These are phyloP conservation scores for Varanus komodoensis DNA, from an alignment of 2,113 vertebrate genomes.

Conservation along the genomic window DNA sequence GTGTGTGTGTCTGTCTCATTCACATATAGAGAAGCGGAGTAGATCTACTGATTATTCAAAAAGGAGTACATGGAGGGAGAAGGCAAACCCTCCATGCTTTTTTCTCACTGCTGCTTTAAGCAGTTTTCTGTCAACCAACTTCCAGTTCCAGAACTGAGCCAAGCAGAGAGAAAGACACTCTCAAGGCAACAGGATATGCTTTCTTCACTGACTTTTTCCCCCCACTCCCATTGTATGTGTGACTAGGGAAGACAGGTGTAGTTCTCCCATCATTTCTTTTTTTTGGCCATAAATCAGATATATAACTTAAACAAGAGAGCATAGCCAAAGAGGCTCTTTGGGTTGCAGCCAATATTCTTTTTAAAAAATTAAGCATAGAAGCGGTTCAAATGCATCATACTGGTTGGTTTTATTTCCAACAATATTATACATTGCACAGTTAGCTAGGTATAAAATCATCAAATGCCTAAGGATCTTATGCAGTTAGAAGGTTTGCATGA, in stretches of 20 bases:
- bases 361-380: not conserved
- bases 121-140: not conserved
- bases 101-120: not conserved
- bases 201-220: not conserved
- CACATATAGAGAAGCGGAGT: not conserved
- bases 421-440: not conserved
- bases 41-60: not conserved
- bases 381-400: not conserved
- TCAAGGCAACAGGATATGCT: not conserved
- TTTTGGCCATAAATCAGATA: not conserved
- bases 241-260: not conserved
- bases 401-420: not conserved
- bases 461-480: not conserved
- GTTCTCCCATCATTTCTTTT: not conserved
- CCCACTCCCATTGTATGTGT: not conserved
- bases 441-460: not conserved
- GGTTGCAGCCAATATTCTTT: too few species aligned
- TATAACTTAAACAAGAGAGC: not conserved
- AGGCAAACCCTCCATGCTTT: not conserved
- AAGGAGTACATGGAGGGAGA: not conserved
- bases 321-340: too few species aligned
- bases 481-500: not conserved
- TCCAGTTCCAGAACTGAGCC: not conserved
- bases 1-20: not conserved
- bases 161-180: not conserved